Base-by-base conservation (phyloP, 1,140 invertebrate genomes). In the Drosophila tropicalis region DNA sequence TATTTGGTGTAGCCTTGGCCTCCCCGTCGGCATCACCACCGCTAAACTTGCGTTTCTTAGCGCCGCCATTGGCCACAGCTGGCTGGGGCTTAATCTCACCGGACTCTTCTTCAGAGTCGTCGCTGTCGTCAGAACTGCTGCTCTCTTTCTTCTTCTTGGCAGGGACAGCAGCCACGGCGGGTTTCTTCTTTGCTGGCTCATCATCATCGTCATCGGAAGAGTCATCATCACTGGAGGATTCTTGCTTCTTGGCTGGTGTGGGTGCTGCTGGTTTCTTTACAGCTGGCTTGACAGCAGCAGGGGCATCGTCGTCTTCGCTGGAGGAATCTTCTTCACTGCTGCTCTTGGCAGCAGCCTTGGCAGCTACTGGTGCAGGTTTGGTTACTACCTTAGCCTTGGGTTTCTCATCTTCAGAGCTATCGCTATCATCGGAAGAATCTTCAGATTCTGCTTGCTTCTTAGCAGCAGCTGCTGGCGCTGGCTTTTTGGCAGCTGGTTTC, bases 161-260 rank as follows among this genome's bases (percentile, higher is more conserved):
- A 12, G 56, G 10, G 1, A 10, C 55, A 36, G 55, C 2, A 15
- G n/a, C 62, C 10, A 70, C 55, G 54, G 74, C 71, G 44, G 70
- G 67, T 36, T 86, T 81, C 9, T 84, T 84, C 15, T 56, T 72
- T 10, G 72, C 67, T 39, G 70, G 61, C 3, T 71, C 41, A n/a
- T 76, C 68, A n/a, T n/a, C n/a, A n/a, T 86, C 80, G 5, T 81
- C 44, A 22, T 51, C 87, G 0, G 84, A 87, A 10, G 81, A 92
- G 64, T 79, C 85, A 6, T 79, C 85, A 6, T 93, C 93, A n/a
- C 92, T 92, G 55, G 90, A 92, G 2, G 91, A 92, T 61, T 93
- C 84, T 15, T 73, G 85, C 75, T 93, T 93, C 29, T 93, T 93
- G 7, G 81, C 75, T 10, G 76, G 67, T 29, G 29, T 6, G 34